Evolutionary conservation across 1,140 invertebrate species (phyloP).

Genomic region (Drosophila littoralis): DNA sequence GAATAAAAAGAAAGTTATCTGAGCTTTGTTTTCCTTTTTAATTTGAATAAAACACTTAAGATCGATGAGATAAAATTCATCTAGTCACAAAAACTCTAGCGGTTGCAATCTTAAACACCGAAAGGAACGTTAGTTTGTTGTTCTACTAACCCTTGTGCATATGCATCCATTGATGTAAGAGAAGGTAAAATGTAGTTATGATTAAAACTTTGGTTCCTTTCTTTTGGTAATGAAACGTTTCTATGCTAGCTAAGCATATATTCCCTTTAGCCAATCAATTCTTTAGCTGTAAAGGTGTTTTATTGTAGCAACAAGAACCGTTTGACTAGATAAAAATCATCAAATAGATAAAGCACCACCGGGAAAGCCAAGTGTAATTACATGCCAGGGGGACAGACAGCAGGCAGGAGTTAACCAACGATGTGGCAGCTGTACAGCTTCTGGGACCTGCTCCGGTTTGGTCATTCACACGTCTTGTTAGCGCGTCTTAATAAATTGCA

Average conservation of each 20-base stretch:
- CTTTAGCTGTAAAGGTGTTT: neutral
- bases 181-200: too few relatives aligned
- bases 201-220: too few relatives aligned
- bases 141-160: too few relatives aligned
- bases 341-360: slow-evolving; percentile 37
- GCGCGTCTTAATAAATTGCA: slow-evolving; percentile 84
- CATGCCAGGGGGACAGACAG: slow-evolving; percentile 32
- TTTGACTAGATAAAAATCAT: slow-evolving; percentile 2
- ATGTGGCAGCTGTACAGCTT: slow-evolving; percentile 19
- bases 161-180: too few relatives aligned
- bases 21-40: too few relatives aligned
- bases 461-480: slow-evolving; percentile 84
- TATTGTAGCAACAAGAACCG: neutral
- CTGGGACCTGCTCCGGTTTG: slow-evolving; percentile 66
- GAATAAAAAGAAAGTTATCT: too few relatives aligned
- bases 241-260: neutral
- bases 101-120: too few relatives aligned
- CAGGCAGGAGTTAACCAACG: slow-evolving; percentile 7
- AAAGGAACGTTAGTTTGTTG: too few relatives aligned
- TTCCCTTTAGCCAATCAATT: neutral
- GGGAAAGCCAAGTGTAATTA: slow-evolving; percentile 58
- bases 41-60: too few relatives aligned
- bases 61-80: too few relatives aligned
- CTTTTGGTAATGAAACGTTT: too few relatives aligned
- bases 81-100: too few relatives aligned